Conservation (phyloP, 2,113 vertebrate species). For the Seriola dumerili region DNA sequence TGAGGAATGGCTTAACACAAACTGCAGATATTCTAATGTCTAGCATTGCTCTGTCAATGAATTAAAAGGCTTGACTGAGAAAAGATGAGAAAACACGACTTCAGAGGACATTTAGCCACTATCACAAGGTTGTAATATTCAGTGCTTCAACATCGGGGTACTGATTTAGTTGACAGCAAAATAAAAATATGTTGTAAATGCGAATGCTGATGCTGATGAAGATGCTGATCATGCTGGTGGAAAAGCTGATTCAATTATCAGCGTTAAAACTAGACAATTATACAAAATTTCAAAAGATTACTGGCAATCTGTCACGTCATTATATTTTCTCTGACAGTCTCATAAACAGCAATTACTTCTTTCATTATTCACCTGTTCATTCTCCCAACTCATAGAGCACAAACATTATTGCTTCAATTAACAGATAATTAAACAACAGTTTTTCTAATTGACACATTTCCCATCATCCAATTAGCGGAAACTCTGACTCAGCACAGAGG, state of each 20-base stretch:
- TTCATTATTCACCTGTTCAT: slow-evolving; percentile 84
- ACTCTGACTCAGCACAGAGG: slow-evolving; percentile 68
- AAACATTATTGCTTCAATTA: slow-evolving; percentile 84
- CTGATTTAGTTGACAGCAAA: slow-evolving; percentile 40
- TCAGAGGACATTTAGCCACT: slow-evolving; percentile 15
- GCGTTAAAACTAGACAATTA: slow-evolving; percentile 67
- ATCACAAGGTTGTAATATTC: slow-evolving; percentile 26
- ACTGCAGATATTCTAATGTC: slow-evolving; percentile 46
- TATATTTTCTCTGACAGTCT: slow-evolving; percentile 81
- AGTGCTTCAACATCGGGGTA: slow-evolving; percentile 20
- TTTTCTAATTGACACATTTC: slow-evolving; percentile 83
- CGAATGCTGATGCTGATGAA: slow-evolving; percentile 36
- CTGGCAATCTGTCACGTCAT: slow-evolving; percentile 76
- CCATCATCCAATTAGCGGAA: slow-evolving; percentile 77
- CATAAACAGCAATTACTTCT: slow-evolving; percentile 83
- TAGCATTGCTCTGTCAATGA: slow-evolving; percentile 27
- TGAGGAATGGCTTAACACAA: slow-evolving; percentile 43
- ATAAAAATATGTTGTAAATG: slow-evolving; percentile 49
- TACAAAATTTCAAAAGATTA: slow-evolving; percentile 65
- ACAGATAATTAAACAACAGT: slow-evolving; percentile 84
- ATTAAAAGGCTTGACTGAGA: slow-evolving; percentile 37
- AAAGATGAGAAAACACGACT: slow-evolving; percentile 35
- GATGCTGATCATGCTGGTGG: slow-evolving; percentile 40
- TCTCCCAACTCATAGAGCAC: slow-evolving; percentile 75
- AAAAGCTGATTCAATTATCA: slow-evolving; percentile 64